phyloP scores from a whole-genome alignment of 2,113 vertebrate genomes.

The Blennius ocellaris region DNA sequence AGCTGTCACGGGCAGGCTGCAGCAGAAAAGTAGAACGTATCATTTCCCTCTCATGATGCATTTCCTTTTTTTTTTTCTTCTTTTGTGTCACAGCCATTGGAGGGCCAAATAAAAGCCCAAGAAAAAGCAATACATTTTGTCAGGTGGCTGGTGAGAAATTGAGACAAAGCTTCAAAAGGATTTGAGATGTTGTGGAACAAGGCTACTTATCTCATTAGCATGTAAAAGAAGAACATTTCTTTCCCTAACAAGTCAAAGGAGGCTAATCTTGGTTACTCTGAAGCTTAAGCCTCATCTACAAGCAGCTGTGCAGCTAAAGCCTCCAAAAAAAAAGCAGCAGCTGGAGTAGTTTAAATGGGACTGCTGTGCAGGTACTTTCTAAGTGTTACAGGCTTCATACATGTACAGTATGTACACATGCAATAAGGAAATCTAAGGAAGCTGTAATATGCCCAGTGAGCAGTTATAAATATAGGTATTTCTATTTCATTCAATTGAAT shows the following conservation, averaged over 20 bases:
- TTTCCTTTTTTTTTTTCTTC: not conserved
- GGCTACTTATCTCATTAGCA: conserved; percentile 3
- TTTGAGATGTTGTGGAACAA: not conserved
- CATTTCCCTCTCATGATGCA: not conserved
- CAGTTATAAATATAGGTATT: not conserved
- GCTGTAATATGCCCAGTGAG: too few relatives aligned
- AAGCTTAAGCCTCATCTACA: conserved; percentile 8
- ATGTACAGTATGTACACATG: not conserved
- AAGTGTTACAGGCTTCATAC: not conserved
- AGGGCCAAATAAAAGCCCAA: not conserved
- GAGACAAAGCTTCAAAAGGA: not conserved
- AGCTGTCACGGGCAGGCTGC: not conserved
- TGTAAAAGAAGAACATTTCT: not conserved
- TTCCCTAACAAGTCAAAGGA: not conserved
- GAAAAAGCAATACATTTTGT: not conserved
- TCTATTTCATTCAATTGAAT: not conserved
- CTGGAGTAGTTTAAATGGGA: conserved; percentile 7
- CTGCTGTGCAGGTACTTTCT: not conserved
- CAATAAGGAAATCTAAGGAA: not conserved
- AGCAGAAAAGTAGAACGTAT: not conserved
- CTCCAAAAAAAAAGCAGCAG: conserved; percentile 1
- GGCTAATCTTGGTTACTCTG: conserved; percentile 5
- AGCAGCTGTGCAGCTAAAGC: conserved; percentile 7
- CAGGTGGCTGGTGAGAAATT: not conserved
- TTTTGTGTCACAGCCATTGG: not conserved